Evolutionary conservation across 2,797 vertebrate genomes (phyloP), one percentile per base, ranked within the genome.

Genomic region (Phoebastria nigripes): DNA sequence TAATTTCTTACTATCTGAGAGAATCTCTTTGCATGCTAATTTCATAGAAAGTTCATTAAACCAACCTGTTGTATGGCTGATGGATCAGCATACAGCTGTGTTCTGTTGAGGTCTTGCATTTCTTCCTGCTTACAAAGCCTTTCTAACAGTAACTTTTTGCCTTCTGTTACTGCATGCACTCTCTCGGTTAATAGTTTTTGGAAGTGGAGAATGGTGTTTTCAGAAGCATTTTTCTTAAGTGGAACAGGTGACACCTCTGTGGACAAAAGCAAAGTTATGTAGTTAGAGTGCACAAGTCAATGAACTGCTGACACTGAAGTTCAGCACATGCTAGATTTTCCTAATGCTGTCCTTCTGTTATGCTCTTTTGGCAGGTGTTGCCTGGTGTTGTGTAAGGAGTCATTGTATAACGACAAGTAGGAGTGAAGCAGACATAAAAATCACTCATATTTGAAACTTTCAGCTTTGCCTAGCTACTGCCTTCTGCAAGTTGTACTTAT

Each of bases 121-220:
- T 96, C 97, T 86, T 98, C 94, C 79, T 96, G 90, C 94, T 95
- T 97, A 93, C 89, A 97, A 73, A 98, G 96, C 87, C 81, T 94
- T 85, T 96, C 96, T 85, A 97, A 89, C 70, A 97, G 96, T 52
- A 94, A 88, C 93, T 89, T 98, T 95, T 96, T 94, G 82, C 94
- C 94, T 94, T 97, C 96, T 76, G 95, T 94, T 89, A 97, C 95
- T 17, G 96, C 92, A 73, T 97, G 94, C 67, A 93, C 84, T 92
- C 91, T 91, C 81, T 97, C 92, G 89, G 90, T 94, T 90, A 83
- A 59, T 6, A 95, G 91, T 90, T 94, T 97, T 96, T 96, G 96
- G 92, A 97, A 96, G 47, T 92, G 88, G n/a, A 96, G 62, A 89
- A 94, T 84, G 85, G 24, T 77, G 58, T 83, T 97, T 89, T 97